Evolutionary conservation across 2,797 vertebrate species (phyloP), one percentile per base, ranked within the genome.

Genomic region (Brachyrhaphis roseni): DNA sequence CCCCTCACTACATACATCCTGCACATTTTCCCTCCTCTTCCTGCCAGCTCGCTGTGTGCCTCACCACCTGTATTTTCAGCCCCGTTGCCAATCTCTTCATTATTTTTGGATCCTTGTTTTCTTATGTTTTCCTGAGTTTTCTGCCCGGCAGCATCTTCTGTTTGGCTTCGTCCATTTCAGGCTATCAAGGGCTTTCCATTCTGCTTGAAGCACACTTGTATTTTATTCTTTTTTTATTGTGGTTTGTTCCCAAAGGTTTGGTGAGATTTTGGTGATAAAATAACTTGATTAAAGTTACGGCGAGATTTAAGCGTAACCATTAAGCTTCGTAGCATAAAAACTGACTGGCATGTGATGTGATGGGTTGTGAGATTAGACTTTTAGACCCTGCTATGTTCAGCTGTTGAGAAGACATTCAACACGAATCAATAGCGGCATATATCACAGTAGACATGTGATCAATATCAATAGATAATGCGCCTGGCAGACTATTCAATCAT

Each of bases 101-200:
- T 74, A 55, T 53, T 53, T 55, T 74, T 74, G 72, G 72, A 74
- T 55, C 31, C 18, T 72, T 47, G 45, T 23, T 31, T 49, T 45
- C 15, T 36, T n/a, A 34, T 55, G 47, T 55, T 53, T 55, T 26
- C 34, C 68, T 71, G 68, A 41, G 26, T 71, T 71, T n/a, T 13
- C 66, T 70, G 39, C 66, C 66, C 23, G 13, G 66, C 39, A n/a
- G 66, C 11, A 43, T 43, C 66, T 16, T 71, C 41, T 45, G 68
- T 45, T 45, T 71, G 41, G 68, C 68, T 71, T 71, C 2, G 5
- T 45, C 68, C 41, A 45, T 28, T 23, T 71, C 5, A 45, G 68
- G 11, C 41, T 8, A 28, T 71, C 45, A 45, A 71, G 45, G 68
- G 39, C 23, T 43, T 59, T 59, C 43, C 36, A 68, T 70, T 45